These are phyloP conservation scores for Ophioninae sp. DNA, from an alignment of 2,888 invertebrate genomes.

Conservation along the genomic window DNA sequence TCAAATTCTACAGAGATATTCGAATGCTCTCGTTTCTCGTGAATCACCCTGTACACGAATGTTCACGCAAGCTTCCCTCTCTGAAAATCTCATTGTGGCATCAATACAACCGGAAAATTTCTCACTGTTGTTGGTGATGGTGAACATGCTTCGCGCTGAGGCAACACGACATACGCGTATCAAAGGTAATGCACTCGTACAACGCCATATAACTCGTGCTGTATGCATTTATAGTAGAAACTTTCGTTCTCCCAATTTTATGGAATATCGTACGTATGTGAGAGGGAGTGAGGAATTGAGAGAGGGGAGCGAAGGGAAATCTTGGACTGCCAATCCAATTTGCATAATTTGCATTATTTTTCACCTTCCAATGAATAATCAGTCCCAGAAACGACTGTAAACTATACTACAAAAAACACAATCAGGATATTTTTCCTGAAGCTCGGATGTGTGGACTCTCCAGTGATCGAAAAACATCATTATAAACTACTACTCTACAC, in stretches of 20 bases:
- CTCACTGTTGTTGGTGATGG: conserved; percentile 31
- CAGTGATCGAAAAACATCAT: not conserved
- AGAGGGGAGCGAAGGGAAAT: not conserved
- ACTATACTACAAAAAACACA: not conserved
- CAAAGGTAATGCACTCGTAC: not conserved
- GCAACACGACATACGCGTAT: conserved; percentile 16
- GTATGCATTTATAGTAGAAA: conserved; percentile 17
- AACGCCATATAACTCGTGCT: conserved; percentile 31
- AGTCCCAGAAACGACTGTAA: conserved; percentile 2
- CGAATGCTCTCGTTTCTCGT: no score
- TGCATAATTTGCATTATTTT: conserved; percentile 40
- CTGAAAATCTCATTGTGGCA: conserved; percentile 39
- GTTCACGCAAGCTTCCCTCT: conserved; percentile 9
- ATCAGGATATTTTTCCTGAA: not conserved
- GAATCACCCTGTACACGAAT: not conserved
- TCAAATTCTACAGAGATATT: no score
- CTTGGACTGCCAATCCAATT: conserved; percentile 18
- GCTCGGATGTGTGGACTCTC: not conserved
- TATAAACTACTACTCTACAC: no score
- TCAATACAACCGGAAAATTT: conserved; percentile 54
- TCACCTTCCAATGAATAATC: conserved; percentile 22
- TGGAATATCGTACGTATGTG: conserved; percentile 11
- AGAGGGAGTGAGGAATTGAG: not conserved
- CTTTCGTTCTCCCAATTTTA: not conserved
- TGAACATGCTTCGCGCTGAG: conserved; percentile 20